Percentiles rank a stretch among this genome's conserved stretches.
Conservation (phyloP, 2,797 vertebrate genomes). For the Acanthurus tractus region DNA sequence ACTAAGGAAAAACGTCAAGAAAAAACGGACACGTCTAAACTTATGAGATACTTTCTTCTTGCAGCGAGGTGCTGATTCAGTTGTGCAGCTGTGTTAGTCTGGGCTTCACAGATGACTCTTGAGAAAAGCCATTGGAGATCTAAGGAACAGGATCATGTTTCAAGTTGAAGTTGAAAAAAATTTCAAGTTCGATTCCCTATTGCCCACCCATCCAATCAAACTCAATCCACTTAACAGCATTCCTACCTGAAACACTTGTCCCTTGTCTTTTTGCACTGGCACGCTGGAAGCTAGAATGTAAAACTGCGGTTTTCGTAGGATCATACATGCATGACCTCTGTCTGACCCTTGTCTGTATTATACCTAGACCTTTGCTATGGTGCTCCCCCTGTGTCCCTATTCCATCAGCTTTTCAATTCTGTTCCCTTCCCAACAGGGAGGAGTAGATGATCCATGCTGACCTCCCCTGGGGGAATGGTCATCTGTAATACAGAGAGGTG, state of each 20-base stretch:
- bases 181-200: background rate
- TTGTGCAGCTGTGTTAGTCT: slow-evolving; percentile 21
- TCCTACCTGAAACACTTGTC: background rate
- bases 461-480: slow-evolving; percentile 57
- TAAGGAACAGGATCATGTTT: slow-evolving; percentile 6
- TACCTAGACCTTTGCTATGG: slow-evolving; percentile 12
- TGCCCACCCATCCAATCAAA: background rate
- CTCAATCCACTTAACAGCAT: background rate
- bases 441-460: slow-evolving; percentile 60
- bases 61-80: slow-evolving; percentile 6
- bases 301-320: slow-evolving; percentile 8
- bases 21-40: slow-evolving; percentile 32
- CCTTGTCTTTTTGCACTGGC: background rate
- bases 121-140: slow-evolving; percentile 22
- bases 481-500: slow-evolving; percentile 44
- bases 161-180: too few species aligned
- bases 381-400: slow-evolving; percentile 24
- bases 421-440: slow-evolving; percentile 44
- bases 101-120: slow-evolving; percentile 26
- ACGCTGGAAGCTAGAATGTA: slow-evolving; percentile 9
- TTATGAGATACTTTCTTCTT: slow-evolving; percentile 33
- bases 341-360: slow-evolving; percentile 39
- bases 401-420: slow-evolving; percentile 38
- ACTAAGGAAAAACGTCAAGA: slow-evolving; percentile 35
- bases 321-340: slow-evolving; percentile 23